Percentiles rank a stretch among this genome's conserved stretches.
Conservation (phyloP, 30 jellyfish, hydroid and myxozoan genomes). For the Cassiopea andromeda region DNA sequence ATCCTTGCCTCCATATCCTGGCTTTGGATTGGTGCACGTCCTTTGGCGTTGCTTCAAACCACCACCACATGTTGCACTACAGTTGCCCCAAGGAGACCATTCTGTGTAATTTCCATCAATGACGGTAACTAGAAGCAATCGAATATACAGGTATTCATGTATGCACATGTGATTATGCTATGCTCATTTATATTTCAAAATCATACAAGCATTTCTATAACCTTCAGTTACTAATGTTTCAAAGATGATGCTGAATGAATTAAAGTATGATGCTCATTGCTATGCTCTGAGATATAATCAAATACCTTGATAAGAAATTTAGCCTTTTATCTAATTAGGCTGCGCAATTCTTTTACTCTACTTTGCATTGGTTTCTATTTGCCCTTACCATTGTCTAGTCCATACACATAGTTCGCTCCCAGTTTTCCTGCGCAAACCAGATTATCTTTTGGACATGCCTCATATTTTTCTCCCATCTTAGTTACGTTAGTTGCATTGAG, state of each 20-base stretch:
- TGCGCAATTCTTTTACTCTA: not conserved
- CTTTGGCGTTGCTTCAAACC: conserved; percentile 69
- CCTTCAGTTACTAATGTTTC: too few species aligned
- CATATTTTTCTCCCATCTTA: conserved; percentile 23
- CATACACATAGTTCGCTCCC: conserved; percentile 72
- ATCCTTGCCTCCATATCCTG: conserved; percentile 82
- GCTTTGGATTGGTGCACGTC: conserved; percentile 74
- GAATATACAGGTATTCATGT: too few species aligned
- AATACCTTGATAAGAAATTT: too few species aligned
- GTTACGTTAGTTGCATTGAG: conserved; percentile 7
- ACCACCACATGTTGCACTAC: conserved; percentile 68
- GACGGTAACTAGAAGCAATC: conserved; percentile 40
- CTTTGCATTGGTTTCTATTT: too few species aligned
- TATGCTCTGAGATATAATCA: too few species aligned
- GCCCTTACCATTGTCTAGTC: conserved; percentile 58
- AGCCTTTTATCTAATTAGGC: not conserved
- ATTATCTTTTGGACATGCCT: conserved; percentile 35
- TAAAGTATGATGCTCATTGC: too few species aligned
- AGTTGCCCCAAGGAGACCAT: conserved; percentile 77
- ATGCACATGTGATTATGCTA: too few species aligned
- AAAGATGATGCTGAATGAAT: too few species aligned
- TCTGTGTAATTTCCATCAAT: conserved; percentile 75
- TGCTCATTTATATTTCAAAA: too few species aligned
- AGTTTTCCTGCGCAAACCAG: conserved; percentile 66
- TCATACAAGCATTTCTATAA: too few species aligned